Base-by-base conservation (phyloP, 2,888 invertebrate genomes). In the Trichopria drosophilae region DNA sequence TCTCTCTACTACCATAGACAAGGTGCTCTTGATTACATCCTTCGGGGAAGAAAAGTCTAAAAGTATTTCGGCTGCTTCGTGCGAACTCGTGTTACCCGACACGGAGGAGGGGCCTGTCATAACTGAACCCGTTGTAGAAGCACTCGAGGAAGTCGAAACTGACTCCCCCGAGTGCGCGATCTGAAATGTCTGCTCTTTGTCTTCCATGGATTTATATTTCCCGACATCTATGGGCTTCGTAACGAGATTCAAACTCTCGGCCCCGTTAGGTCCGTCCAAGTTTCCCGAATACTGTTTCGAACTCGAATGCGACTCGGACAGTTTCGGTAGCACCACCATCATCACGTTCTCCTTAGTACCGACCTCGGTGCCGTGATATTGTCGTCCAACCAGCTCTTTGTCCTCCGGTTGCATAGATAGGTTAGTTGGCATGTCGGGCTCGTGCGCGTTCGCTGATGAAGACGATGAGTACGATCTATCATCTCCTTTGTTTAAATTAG, bases 31-130 rank as follows among this genome's bases (percentile, higher is more conserved):
- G n/a, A 48, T 6, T 6, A 45, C 79, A 55, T 80, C 82, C 23
- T 81, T 82, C 2, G 82, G 80, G 9, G 82, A 79, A 0, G 85
- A 84, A 66, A 85, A 86, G 65, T 86, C 86, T 47, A 86, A 65
- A 51, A 86, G 66, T 77, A 84, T 82, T 63, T 86, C 86, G 1
- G 83, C 81, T 0, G 83, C 82, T 58, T 84, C 84, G 52, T 83
- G 82, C 1, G 66, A 57, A 19, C 59, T 44, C 1, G 64, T 49
- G 2, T 61, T 34, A 15, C 62, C 79, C 1, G 78, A 77, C 31
- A 77, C 75, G 1, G 79, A 69, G 1, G 79, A 76, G 3, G 22
- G 31, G 12, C 35, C 49, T 6, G 53, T 16, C 1, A 50, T 3
- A 1, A 45, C 4, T 6, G 53, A 26, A 13, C 54, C 13, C 9